phyloP scores from a whole-genome alignment of 92 coral and sea anemone species.

The Parazoanthus darwini region DNA sequence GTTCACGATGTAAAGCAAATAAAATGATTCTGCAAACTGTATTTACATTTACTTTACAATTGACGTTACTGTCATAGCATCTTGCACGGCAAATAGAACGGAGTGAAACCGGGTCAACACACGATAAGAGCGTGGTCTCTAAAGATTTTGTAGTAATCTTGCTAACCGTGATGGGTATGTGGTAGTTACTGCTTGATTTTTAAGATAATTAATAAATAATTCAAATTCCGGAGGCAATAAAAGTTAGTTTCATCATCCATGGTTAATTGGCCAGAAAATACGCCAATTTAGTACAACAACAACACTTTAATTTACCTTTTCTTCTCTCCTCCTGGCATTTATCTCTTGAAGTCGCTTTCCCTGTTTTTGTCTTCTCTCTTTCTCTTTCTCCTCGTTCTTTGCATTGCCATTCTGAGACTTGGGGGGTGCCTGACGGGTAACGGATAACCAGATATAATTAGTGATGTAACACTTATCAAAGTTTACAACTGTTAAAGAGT shows the following conservation, averaged over 20 bases:
- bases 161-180: too few relatives aligned
- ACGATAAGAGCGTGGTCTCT: too few relatives aligned
- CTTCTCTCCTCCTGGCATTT: conserved; percentile 90
- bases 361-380: conserved; percentile 86
- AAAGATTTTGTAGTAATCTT: too few relatives aligned
- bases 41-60: too few relatives aligned
- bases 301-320: conserved; percentile 62
- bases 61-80: too few relatives aligned
- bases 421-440: conserved; percentile 48
- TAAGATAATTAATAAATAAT: too few relatives aligned
- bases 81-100: too few relatives aligned
- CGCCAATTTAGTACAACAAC: background rate
- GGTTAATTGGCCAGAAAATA: background rate
- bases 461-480: background rate
- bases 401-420: conserved; percentile 67
- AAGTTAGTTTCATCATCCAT: background rate
- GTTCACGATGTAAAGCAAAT: too few relatives aligned
- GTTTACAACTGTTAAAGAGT: background rate
- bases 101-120: too few relatives aligned
- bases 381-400: conserved; percentile 92
- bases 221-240: too few relatives aligned
- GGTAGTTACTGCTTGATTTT: too few relatives aligned
- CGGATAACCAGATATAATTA: background rate
- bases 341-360: conserved; percentile 96
- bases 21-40: too few relatives aligned